Evolutionary conservation across 2,888 invertebrate species (phyloP), one percentile per base, ranked within the genome.

Genomic region (Lapara coniferarum): DNA sequence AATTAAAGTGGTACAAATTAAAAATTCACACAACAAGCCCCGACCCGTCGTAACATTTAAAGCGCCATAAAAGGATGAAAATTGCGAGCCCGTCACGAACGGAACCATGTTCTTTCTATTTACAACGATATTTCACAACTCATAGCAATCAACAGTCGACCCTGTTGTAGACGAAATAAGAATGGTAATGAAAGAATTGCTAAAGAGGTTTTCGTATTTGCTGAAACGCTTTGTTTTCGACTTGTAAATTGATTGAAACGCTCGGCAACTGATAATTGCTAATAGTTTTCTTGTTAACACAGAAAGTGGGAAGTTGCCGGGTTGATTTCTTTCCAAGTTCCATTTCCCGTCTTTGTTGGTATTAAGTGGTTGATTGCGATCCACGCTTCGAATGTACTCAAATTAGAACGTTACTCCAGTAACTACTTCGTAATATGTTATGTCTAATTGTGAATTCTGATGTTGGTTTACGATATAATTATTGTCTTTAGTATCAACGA

Each of bases 201-300:
- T 71, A 77, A 73, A 58, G 71, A 74, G 71, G 77, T 74, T 71
- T 70, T 70, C 74, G 80, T 86, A 84, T 86, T 87, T 86, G 81
- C 81, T 75, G 75, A 85, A 80, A 82, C 77, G 79, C 82, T 84
- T 87, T 86, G 85, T 87, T 89, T 87, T 85, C 85, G 82, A 88
- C 85, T 90, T 85, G 86, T 85, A 89, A 91, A 89, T 89, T 90
- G 90, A 90, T 90, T 90, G 90, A 91, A 91, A 89, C 85, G 87
- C 88, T 75, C 85, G 83, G 83, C 85, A 79, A 80, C 88, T 89
- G 89, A 91, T 91, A 91, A 91, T 91, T 89, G 88, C 88, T 90
- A 88, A 90, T 90, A 89, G 90, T 90, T 92, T 90, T 90, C 91
- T 89, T 88, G 91, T 92, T 92, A 90, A 81, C 83, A 84, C 81